These are phyloP conservation scores for Drosophila kurseongensis DNA, from an alignment of 1,140 invertebrate species.

Conservation along the genomic window DNA sequence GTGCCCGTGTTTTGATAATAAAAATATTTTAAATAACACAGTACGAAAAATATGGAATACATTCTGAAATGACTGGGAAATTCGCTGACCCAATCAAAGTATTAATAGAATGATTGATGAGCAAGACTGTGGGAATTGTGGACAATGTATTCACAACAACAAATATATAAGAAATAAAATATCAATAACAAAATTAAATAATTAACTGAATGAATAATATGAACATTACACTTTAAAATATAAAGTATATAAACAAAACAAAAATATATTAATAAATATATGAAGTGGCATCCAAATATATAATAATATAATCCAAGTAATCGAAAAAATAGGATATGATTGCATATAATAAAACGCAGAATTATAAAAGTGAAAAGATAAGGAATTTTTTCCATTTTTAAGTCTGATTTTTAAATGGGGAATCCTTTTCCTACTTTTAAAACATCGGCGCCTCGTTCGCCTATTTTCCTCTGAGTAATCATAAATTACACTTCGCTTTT, in stretches of 20 bases:
- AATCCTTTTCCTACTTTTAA: background rate
- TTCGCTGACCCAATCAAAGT: constrained; percentile 38
- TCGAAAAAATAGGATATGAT: too few relatives aligned
- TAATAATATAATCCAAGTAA: too few relatives aligned
- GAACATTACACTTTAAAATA: too few relatives aligned
- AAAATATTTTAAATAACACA: constrained; percentile 37
- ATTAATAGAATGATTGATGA: constrained; percentile 44
- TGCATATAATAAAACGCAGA: too few relatives aligned
- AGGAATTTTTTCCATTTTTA: background rate
- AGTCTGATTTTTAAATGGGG: background rate
- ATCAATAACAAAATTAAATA: too few relatives aligned
- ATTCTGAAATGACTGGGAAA: constrained; percentile 28
- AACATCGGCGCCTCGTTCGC: constrained; percentile 14
- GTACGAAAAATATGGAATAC: constrained; percentile 12
- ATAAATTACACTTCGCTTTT: constrained; percentile 29
- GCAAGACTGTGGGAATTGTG: constrained; percentile 9
- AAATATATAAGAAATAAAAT: background rate
- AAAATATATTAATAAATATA: too few relatives aligned
- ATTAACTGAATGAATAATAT: too few relatives aligned
- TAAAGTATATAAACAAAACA: too few relatives aligned
- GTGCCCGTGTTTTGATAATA: constrained; percentile 28
- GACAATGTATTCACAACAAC: background rate
- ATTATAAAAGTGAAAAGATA: background rate
- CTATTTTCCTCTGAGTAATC: constrained; percentile 9
- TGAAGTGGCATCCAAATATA: too few relatives aligned